phyloP scores from a whole-genome alignment of 1,140 invertebrate genomes.

The Zaprionus africanus region DNA sequence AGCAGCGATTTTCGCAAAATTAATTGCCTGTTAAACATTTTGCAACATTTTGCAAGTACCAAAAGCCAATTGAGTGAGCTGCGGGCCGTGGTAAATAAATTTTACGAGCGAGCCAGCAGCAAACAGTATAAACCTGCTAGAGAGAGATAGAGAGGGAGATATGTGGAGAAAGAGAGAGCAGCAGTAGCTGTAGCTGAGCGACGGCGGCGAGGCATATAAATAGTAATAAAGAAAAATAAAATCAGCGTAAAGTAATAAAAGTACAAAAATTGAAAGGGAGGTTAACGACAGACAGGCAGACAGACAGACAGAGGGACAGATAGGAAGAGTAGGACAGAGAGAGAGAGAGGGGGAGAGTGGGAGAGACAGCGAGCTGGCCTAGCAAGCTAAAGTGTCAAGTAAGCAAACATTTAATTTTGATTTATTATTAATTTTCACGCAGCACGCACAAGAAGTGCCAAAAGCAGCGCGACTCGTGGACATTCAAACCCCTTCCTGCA shows the following conservation, averaged over 20 bases:
- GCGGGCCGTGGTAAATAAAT: constrained; percentile 18
- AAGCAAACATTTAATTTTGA: constrained; percentile 81
- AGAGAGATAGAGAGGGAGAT: background rate
- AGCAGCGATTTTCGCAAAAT: constrained; percentile 42
- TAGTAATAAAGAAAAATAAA: constrained; percentile 69
- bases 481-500: background rate
- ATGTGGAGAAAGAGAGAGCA: background rate
- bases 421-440: constrained; percentile 79
- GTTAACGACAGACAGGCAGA: constrained; percentile 1
- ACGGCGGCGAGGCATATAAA: constrained; percentile 34
- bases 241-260: constrained; percentile 70
- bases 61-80: constrained; percentile 38
- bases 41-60: constrained; percentile 41
- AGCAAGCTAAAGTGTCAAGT: constrained; percentile 74
- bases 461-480: background rate
- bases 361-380: background rate
- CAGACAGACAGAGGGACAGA: background rate
- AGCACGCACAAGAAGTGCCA: constrained; percentile 43
- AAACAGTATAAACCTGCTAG: background rate
- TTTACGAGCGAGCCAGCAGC: constrained; percentile 26
- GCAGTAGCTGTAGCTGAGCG: background rate
- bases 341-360: background rate
- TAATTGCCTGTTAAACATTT: constrained; percentile 63
- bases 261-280: constrained; percentile 42
- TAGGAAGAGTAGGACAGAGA: background rate